Conservation (phyloP, 1,140 invertebrate genomes). For the Atta cephalotes region DNA sequence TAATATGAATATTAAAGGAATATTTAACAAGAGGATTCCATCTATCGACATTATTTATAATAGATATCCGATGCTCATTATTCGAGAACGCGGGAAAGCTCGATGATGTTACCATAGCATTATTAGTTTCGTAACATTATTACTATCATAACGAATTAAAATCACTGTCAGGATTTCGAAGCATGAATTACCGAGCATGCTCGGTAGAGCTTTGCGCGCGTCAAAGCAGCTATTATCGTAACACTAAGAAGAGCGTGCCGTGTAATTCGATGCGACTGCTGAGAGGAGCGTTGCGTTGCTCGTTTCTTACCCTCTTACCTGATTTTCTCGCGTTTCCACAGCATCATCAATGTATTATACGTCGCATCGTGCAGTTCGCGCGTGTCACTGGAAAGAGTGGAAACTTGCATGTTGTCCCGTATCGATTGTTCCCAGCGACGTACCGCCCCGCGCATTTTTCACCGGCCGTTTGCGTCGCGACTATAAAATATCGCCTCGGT, state of each 20-base stretch:
- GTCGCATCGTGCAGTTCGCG: slow-evolving; percentile 12
- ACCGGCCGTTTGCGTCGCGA: slow-evolving; percentile 26
- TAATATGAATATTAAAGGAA: background rate
- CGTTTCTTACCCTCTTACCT: slow-evolving; percentile 29
- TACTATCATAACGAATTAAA: slow-evolving; percentile 43
- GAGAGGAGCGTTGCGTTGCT: background rate
- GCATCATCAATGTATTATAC: background rate
- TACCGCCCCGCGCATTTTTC: slow-evolving; percentile 45
- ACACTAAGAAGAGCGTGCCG: background rate
- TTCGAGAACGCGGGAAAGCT: background rate
- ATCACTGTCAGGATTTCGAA: slow-evolving; percentile 18
- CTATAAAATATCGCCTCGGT: slow-evolving; percentile 45
- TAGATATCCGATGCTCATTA: background rate
- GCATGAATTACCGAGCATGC: slow-evolving; percentile 7
- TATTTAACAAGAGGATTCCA: background rate
- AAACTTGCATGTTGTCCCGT: background rate
- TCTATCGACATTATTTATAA: slow-evolving; percentile 4
- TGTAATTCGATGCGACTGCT: slow-evolving; percentile 32
- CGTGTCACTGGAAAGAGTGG: background rate
- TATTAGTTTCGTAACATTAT: slow-evolving; percentile 21
- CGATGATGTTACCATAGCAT: background rate
- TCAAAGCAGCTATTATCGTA: background rate
- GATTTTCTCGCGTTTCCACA: slow-evolving; percentile 31
- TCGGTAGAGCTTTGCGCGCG: background rate
- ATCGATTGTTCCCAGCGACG: background rate